Evolutionary conservation across 2,113 vertebrate species (phyloP), one percentile per base, ranked within the genome.

Genomic region (Neodontobutis hainanensis): DNA sequence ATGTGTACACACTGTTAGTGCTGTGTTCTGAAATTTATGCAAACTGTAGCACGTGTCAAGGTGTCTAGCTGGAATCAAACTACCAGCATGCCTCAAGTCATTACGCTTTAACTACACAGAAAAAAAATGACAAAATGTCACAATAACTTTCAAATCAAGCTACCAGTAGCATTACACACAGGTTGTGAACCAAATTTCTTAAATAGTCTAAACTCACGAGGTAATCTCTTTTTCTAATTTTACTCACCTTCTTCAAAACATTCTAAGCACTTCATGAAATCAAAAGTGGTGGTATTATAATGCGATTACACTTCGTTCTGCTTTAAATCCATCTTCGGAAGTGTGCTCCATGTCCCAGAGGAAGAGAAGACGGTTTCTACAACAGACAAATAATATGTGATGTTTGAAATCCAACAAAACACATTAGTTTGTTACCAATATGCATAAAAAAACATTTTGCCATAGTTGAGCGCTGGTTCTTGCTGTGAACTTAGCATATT

Each of bases 311-410:
- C 81, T 81, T 82, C 78, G 82, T 84, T 51, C 53, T 35, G 73
- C 65, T 89, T 91, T 90, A 88, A 91, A 89, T 86, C 85, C 83
- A 73, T 58, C 79, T 78, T 68, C 71, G 83, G 73, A 85, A 85
- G 89, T 85, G 72, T 84, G 62, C 89, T 85, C 78, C 68, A 73
- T 15, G 51, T 52, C 2, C 48, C 61, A 75, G 65, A 84, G 81
- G 76, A 68, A 71, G 52, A 81, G 75, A 63, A 63, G 56, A 73
- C 69, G 61, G 72, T 63, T 75, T 62, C 53, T 38, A 38, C 34
- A 38, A 55, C 32, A 14, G 52, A 36, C 52, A 55, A 55, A 52
- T 27, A 34, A 5, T 34, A 38, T 8, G 34, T 36, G 1, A 36
- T n/a, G 15, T n/a, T n/a, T 36, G 15, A 50, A 40, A 8, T 8